These are phyloP conservation scores for Limnothrissa miodon DNA, from an alignment of 2,113 vertebrate species.

Conservation along the genomic window DNA sequence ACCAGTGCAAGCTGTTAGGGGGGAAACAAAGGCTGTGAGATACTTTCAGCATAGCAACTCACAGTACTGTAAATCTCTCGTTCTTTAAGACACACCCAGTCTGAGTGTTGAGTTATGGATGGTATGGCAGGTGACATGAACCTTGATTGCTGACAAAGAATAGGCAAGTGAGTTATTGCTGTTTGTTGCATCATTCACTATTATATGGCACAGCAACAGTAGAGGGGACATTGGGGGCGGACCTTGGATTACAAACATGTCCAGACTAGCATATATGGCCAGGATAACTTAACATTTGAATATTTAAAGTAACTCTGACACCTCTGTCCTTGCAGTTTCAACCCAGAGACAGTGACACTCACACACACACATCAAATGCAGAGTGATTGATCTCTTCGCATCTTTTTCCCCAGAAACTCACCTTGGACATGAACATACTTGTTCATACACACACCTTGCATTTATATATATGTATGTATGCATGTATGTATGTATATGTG, in stretches of 20 bases:
- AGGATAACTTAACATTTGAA: not conserved
- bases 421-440: too few species aligned
- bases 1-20: conserved; percentile 87
- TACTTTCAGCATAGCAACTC: not conserved
- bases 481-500: too few species aligned
- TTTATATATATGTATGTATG: too few species aligned
- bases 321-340: not conserved
- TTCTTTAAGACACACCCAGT: not conserved
- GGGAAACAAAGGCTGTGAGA: not conserved
- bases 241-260: not conserved
- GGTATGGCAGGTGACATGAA: not conserved
- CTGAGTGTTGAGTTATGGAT: not conserved
- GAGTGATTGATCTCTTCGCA: too few species aligned
- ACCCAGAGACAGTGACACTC: not conserved
- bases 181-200: not conserved
- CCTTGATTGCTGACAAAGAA: not conserved
- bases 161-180: not conserved
- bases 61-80: not conserved
- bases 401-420: too few species aligned
- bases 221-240: not conserved
- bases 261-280: not conserved
- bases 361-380: not conserved
- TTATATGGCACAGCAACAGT: not conserved
- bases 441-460: too few species aligned
- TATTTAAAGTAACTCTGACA: not conserved